Base-by-base conservation (phyloP, 2,113 vertebrate genomes). In the Pomatostomus ruficeps region DNA sequence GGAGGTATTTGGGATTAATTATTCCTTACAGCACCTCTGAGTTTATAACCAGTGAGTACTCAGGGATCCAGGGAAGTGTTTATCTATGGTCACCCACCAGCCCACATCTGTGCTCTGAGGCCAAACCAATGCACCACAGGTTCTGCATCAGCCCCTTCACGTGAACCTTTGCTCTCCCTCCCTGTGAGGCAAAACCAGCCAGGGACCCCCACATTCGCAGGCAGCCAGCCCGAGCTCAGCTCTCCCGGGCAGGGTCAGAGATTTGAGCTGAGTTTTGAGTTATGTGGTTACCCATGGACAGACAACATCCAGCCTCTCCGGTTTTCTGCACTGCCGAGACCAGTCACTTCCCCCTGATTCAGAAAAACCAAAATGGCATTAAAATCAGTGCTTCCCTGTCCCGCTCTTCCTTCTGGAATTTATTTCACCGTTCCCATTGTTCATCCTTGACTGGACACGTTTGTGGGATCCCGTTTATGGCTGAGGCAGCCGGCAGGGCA, bases 401-500 rank as follows among this genome's bases (percentile, higher is more conserved):
- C 51, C 33, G 16, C 33, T 65, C 25, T 33, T 81, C 74, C 36
- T 68, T 58, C 91, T 78, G 84, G 62, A 82, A 61, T 7, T 35
- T 26, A 49, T 89, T 90, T 94, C 75, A 93, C 85, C 74, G 88
- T 57, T 91, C 70, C 81, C 68, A 82, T 84, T 83, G 91, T 95
- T 95, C 83, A 36, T 42, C 85, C 84, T 63, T 94, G 97, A 93
- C 95, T 84, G 72, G 73, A 79, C 85, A 67, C 10, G 83, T 92
- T 93, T 95, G 92, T 96, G 94, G 96, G 93, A 96, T 85, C 78
- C 83, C 57, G 14, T 73, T 93, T 62, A 28, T 20, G 90, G 88
- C 87, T 95, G 88, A 95, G 93, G 96, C 93, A 91, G 61, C 91
- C 96, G 95, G 96, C 95, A 93, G 57, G 61, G 89, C 91, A 97